A percentile compares a stretch with the other conserved stretches of the same genome.
These are phyloP conservation scores for Trachemys scripta DNA, from an alignment of 2,113 vertebrate genomes.

Conservation along the genomic window DNA sequence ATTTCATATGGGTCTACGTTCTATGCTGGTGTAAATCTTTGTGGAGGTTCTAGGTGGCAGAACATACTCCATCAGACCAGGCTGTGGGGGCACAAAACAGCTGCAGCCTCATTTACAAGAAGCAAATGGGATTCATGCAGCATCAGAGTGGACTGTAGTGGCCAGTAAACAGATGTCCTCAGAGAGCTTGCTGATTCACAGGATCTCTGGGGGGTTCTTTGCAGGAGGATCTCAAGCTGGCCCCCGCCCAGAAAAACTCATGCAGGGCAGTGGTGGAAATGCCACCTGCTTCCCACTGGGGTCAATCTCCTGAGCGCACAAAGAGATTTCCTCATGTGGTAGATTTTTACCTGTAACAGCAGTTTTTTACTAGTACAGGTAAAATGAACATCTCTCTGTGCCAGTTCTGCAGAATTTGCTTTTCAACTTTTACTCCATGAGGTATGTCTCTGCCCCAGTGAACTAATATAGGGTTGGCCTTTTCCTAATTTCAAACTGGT, in stretches of 20 bases:
- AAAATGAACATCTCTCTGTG: neutral
- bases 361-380: neutral
- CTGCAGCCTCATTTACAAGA: neutral
- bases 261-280: neutral
- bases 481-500: neutral
- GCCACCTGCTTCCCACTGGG: neutral
- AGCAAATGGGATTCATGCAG: neutral
- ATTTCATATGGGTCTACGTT: neutral
- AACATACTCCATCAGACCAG: neutral
- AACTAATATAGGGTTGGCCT: neutral
- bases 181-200: neutral
- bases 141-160: neutral
- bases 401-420: neutral
- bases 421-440: neutral
- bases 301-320: neutral
- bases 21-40: neutral
- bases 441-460: neutral
- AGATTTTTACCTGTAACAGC: neutral
- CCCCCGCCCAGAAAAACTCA: neutral
- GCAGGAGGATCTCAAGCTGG: neutral
- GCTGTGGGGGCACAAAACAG: neutral
- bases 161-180: neutral
- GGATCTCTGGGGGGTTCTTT: neutral
- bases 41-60: neutral
- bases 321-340: neutral